Evolutionary conservation across 2,888 invertebrate species (phyloP).

Genomic region (Drosophila ezoana): DNA sequence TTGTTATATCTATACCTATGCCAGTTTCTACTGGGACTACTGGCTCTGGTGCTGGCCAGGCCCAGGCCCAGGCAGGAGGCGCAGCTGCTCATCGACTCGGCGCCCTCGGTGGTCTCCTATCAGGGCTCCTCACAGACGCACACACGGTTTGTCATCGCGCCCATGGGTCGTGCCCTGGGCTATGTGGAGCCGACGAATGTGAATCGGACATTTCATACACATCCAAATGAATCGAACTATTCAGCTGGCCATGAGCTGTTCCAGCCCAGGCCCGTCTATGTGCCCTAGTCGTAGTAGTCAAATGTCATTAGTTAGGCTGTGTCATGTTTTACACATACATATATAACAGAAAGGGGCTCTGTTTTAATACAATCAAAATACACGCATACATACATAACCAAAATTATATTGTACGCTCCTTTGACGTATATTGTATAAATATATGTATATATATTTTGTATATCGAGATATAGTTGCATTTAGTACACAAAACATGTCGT

Average conservation of each 20-base stretch:
- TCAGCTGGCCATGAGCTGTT: slow-evolving; percentile 54
- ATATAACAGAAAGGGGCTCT: not conserved
- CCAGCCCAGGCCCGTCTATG: slow-evolving; percentile 78
- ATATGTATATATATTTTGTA: not conserved
- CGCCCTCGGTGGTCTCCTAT: slow-evolving; percentile 80
- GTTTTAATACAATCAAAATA: slow-evolving; percentile 4
- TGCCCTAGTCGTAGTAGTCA: slow-evolving; percentile 32
- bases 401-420: slow-evolving; percentile 9
- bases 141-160: slow-evolving; percentile 81
- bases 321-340: slow-evolving; percentile 6
- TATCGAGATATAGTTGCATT: not conserved
- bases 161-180: slow-evolving; percentile 81
- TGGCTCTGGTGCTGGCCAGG: slow-evolving; percentile 38
- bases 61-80: slow-evolving; percentile 44
- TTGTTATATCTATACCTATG: too few species aligned
- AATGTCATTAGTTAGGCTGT: slow-evolving; percentile 42
- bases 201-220: slow-evolving; percentile 75
- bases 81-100: slow-evolving; percentile 73
- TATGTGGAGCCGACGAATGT: slow-evolving; percentile 81
- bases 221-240: slow-evolving; percentile 57
- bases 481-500: slow-evolving; percentile 5
- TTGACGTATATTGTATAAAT: not conserved
- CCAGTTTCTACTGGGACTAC: slow-evolving; percentile 22
- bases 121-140: slow-evolving; percentile 81
- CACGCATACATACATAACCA: slow-evolving; percentile 1